phyloP scores from a whole-genome alignment of 2,113 vertebrate species.

The Dascyllus trimaculatus region DNA sequence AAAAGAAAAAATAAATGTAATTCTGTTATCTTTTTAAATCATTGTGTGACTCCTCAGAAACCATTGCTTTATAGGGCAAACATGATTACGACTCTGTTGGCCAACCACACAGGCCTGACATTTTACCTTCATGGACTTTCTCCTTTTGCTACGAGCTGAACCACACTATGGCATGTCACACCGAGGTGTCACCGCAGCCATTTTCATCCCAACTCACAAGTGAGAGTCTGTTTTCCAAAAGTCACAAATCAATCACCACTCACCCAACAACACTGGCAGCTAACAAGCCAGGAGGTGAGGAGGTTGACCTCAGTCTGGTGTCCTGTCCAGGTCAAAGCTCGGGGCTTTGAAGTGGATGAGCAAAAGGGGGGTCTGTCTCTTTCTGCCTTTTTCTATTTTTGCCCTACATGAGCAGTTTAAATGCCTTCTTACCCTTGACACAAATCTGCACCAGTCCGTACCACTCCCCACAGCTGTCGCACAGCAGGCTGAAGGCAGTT shows the following conservation, averaged over 20 bases:
- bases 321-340: conserved; percentile 46
- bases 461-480: conserved; percentile 96
- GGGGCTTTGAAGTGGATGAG: conserved; percentile 37
- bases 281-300: conserved; percentile 28
- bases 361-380: not conserved
- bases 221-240: conserved; percentile 55
- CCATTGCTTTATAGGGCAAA: not conserved
- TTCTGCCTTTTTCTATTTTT: not conserved
- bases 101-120: conserved; percentile 18
- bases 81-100: conserved; percentile 2
- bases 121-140: conserved; percentile 28
- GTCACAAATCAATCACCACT: conserved; percentile 15
- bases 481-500: conserved; percentile 90
- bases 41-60: not conserved
- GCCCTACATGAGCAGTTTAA: not conserved
- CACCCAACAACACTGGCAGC: conserved; percentile 23
- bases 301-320: conserved; percentile 18
- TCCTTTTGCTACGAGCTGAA: conserved; percentile 35
- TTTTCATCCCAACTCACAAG: conserved; percentile 70
- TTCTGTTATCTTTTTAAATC: not conserved
- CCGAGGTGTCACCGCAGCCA: conserved; percentile 64
- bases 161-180: conserved; percentile 72
- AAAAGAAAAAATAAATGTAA: no score
- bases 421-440: conserved; percentile 88
- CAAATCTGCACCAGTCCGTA: conserved; percentile 93